A percentile compares a stretch with the other conserved stretches of the same genome.
These are phyloP conservation scores for Euura saliciscinereae DNA, from an alignment of 1,140 invertebrate genomes.

Conservation along the genomic window DNA sequence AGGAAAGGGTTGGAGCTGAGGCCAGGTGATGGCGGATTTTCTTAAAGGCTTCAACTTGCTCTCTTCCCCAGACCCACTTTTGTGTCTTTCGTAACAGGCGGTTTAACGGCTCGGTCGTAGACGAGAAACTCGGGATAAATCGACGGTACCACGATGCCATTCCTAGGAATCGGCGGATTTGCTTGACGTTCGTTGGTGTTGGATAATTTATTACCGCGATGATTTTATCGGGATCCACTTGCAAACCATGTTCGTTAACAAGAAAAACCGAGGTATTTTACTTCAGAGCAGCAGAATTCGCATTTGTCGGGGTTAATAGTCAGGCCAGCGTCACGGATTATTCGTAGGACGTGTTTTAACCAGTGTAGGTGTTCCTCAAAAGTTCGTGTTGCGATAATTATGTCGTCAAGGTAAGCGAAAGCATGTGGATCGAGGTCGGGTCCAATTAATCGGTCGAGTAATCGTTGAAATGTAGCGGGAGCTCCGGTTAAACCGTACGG, in stretches of 20 bases:
- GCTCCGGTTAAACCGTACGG: not conserved
- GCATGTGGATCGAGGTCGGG: constrained; percentile 17
- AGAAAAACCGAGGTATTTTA: constrained; percentile 2
- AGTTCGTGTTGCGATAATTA: constrained; percentile 28
- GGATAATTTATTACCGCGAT: constrained; percentile 8
- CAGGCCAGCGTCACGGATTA: not conserved
- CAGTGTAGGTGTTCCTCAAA: constrained; percentile 30
- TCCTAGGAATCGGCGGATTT: constrained; percentile 31
- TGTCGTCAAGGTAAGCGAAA: constrained; percentile 41
- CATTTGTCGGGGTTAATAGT: not conserved
- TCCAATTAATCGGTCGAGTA: constrained; percentile 27
- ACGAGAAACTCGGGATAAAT: constrained; percentile 47
- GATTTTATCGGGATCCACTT: constrained; percentile 16
- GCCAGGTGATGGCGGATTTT: constrained; percentile 20
- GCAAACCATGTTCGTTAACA: constrained; percentile 8
- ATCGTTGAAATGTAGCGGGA: constrained; percentile 1
- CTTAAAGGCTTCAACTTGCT: constrained; percentile 32
- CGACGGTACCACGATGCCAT: constrained; percentile 42
- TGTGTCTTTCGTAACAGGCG: constrained; percentile 36
- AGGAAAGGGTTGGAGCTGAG: constrained; percentile 18
- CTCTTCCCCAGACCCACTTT: constrained; percentile 24
- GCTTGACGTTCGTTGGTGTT: constrained; percentile 16
- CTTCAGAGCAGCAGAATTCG: no score
- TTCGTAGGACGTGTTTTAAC: not conserved
- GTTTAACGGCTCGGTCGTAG: constrained; percentile 38